Evolutionary conservation across 2,888 invertebrate species (phyloP), one percentile per base, ranked within the genome.

Genomic region (Thumatha senex): DNA sequence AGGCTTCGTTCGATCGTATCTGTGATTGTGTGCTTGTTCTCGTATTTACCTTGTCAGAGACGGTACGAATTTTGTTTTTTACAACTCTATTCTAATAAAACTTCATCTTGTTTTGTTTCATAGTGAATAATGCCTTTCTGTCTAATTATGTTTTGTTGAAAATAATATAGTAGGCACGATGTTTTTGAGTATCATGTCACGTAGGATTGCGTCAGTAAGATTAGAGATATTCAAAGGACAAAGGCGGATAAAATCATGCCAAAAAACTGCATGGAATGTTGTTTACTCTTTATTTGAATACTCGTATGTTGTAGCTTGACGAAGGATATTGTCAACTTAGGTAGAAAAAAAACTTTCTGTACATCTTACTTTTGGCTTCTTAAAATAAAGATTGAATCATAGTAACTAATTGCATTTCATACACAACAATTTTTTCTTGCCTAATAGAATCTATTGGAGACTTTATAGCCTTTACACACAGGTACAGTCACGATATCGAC

Each of bases 261-360:
- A 83, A 84, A 84, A 82, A 80, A 75, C 78, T 72, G 74, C 61
- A 68, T 54, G 80, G 84, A 85, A 85, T 86, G 80, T 76, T 80
- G 80, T 84, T 83, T 80, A 74, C 57, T 57, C 53, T 11, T 29
- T 63, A 61, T 56, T 56, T 58, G 7, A 13, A 38, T 36, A n/a
- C n/a, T n/a, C n/a, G n/a, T 14, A 36, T 30, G 24, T 49, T 24
- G 54, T 47, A 46, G 60, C 54, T 54, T 34, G 31, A 42, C 24
- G 13, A 42, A 33, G 15, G 35, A 49, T 44, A 40, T 18, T 40
- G 35, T 53, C 18, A 24, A 24, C n/a, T n/a, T n/a, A n/a, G n/a
- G n/a, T n/a, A n/a, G n/a, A n/a, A n/a, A n/a, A n/a, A n/a, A n/a
- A n/a, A n/a, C n/a, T n/a, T n/a, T n/a, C n/a, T n/a, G n/a, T n/a